Percentiles rank a stretch among this genome's conserved stretches.
Evolutionary conservation across 2,888 invertebrate species (phyloP).

Genomic region (Drosophila prostipennis): DNA sequence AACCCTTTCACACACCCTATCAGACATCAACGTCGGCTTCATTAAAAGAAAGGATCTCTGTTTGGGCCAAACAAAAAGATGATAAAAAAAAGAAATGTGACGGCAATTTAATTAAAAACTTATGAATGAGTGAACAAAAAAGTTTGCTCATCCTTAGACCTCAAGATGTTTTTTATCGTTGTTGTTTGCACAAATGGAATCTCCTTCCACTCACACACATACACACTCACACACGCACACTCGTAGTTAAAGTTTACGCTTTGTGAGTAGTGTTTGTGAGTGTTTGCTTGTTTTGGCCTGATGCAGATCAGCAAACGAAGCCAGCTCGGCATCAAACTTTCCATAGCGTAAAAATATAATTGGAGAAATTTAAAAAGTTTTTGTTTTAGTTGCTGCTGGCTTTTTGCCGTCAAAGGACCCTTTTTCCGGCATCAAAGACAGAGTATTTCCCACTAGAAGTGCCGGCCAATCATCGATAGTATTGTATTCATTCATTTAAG

Average conservation of each 20-base stretch:
- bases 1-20: constrained; percentile 14
- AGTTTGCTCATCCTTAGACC: constrained; percentile 79
- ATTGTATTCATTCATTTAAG: background rate
- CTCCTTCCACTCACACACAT: constrained; percentile 17
- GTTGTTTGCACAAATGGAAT: constrained; percentile 74
- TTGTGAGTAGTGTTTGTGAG: constrained; percentile 24
- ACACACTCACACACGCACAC: constrained; percentile 12
- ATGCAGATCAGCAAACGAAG: constrained; percentile 64
- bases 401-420: constrained; percentile 39
- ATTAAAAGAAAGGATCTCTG: constrained; percentile 31
- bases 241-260: constrained; percentile 42
- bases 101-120: constrained; percentile 79
- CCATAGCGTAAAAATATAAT: constrained; percentile 80
- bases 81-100: constrained; percentile 65
- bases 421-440: constrained; percentile 2
- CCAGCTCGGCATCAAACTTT: constrained; percentile 59
- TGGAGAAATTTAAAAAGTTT: constrained; percentile 70
- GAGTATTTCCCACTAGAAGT: background rate
- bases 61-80: constrained; percentile 15
- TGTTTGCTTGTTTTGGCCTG: constrained; percentile 30
- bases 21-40: constrained; percentile 22
- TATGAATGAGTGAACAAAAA: constrained; percentile 80
- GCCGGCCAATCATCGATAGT: background rate
- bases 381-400: constrained; percentile 40
- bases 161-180: constrained; percentile 78